These are phyloP conservation scores for Drosophila ercepeae DNA, from an alignment of 1,140 invertebrate species.

Conservation along the genomic window DNA sequence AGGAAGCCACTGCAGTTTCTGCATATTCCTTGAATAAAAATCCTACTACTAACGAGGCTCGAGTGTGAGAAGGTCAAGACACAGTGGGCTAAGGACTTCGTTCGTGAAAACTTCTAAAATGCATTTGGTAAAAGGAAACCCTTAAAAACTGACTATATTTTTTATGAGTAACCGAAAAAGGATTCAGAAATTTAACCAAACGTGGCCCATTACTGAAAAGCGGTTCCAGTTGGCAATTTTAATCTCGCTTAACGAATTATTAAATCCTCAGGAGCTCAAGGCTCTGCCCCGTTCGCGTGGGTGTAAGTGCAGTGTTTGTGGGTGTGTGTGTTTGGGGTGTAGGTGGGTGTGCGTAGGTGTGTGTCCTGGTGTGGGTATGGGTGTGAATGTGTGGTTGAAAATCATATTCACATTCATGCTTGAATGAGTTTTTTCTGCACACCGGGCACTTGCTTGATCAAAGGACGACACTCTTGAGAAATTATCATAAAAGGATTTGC, in stretches of 20 bases:
- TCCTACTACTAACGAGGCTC: conserved; percentile 2
- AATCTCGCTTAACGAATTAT: conserved; percentile 80
- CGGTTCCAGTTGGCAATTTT: conserved; percentile 65
- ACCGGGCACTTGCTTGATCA: conserved; percentile 79
- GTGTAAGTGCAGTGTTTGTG: background rate
- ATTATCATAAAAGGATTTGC: conserved; percentile 83
- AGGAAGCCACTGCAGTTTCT: conserved; percentile 9
- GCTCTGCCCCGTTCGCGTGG: background rate
- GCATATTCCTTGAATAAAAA: conserved; percentile 3
- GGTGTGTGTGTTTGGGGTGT: conserved; percentile 1
- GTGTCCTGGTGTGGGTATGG: background rate
- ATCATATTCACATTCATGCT: conserved; percentile 81
- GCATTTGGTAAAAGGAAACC: too few relatives aligned
- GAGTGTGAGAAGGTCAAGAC: background rate
- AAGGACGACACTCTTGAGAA: conserved; percentile 83
- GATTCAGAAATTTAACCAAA: background rate
- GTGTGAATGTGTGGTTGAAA: conserved; percentile 57
- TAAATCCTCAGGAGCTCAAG: conserved; percentile 63
- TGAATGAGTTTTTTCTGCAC: conserved; percentile 76
- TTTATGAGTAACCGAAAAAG: background rate
- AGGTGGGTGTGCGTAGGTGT: background rate
- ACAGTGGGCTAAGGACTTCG: background rate
- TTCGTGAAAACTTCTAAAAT: background rate
- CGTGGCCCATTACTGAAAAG: conserved; percentile 17
- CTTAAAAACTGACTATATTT: too few relatives aligned